Evolutionary conservation across 2,113 vertebrate species (phyloP).

Genomic region (Proterorhinus semilunaris): DNA sequence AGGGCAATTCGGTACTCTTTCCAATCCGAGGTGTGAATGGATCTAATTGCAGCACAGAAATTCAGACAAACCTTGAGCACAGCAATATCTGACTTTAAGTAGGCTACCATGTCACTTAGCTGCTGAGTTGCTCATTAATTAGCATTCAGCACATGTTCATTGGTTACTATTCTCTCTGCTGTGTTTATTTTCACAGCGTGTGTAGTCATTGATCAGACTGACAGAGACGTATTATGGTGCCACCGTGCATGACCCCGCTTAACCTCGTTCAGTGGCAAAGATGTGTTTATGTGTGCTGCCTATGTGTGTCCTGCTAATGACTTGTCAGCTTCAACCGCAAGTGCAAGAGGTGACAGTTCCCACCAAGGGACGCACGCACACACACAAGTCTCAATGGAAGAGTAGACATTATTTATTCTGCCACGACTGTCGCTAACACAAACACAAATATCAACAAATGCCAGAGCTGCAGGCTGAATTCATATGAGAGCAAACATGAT

Average conservation of each 20-base stretch:
- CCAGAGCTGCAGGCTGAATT: slow-evolving; percentile 27
- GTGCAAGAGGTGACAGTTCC: slow-evolving; percentile 60
- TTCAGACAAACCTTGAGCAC: not conserved
- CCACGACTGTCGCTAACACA: slow-evolving; percentile 11
- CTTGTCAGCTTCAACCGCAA: slow-evolving; percentile 56
- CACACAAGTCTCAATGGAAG: slow-evolving; percentile 18
- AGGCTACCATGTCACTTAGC: slow-evolving; percentile 34
- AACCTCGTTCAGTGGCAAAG: slow-evolving; percentile 40
- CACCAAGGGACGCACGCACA: slow-evolving; percentile 29
- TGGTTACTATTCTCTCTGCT: slow-evolving; percentile 45
- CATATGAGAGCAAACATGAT: not conserved
- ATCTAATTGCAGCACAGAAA: not conserved
- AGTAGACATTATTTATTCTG: slow-evolving; percentile 22
- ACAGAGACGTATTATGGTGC: slow-evolving; percentile 68
- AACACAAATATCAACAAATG: slow-evolving; percentile 42
- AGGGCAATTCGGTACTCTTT: too few species aligned
- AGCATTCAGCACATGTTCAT: slow-evolving; percentile 38
- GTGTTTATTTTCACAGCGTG: slow-evolving; percentile 30
- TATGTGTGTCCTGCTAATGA: slow-evolving; percentile 60
- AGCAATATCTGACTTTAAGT: not conserved
- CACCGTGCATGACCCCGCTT: slow-evolving; percentile 45
- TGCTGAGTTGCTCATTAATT: slow-evolving; percentile 31
- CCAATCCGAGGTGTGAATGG: too few species aligned
- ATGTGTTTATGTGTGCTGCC: slow-evolving; percentile 40
- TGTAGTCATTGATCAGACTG: slow-evolving; percentile 65